These are phyloP conservation scores for Anguilla rostrata DNA, from an alignment of 2,113 vertebrate species.

Conservation along the genomic window DNA sequence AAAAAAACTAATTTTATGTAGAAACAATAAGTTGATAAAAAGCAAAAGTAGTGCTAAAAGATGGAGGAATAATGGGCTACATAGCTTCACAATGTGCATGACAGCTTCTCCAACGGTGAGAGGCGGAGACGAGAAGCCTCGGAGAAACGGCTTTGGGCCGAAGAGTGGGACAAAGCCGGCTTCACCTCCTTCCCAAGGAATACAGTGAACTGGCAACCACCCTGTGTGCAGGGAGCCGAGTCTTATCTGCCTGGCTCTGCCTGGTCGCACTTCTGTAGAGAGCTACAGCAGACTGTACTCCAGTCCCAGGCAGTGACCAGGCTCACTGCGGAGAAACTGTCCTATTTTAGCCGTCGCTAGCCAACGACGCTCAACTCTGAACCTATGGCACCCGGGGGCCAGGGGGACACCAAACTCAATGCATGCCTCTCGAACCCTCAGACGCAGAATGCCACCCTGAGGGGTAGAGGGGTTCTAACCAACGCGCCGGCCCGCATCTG, in stretches of 20 bases:
- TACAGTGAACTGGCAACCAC: background rate
- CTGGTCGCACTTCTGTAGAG: background rate
- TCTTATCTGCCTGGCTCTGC: background rate
- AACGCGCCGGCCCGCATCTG: constrained; percentile 9
- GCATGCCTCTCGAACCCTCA: too few relatives aligned
- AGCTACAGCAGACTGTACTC: background rate
- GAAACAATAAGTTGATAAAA: background rate
- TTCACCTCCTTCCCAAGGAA: background rate
- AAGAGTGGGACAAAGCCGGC: too few relatives aligned
- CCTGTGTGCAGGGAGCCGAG: background rate
- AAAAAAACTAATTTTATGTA: too few relatives aligned
- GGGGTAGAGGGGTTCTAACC: constrained; percentile 39
- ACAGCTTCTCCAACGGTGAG: background rate
- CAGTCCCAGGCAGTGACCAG: background rate
- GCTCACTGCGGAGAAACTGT: background rate
- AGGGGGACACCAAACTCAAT: background rate
- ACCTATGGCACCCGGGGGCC: background rate
- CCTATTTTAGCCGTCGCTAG: background rate
- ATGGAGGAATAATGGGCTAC: too few relatives aligned
- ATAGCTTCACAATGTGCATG: background rate
- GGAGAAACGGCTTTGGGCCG: background rate
- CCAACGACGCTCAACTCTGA: background rate
- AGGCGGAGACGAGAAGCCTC: background rate
- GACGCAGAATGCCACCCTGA: background rate
- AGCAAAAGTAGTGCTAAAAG: background rate